Conservation (phyloP, 2,888 invertebrate species). For the Opisthograptis luteolata region DNA sequence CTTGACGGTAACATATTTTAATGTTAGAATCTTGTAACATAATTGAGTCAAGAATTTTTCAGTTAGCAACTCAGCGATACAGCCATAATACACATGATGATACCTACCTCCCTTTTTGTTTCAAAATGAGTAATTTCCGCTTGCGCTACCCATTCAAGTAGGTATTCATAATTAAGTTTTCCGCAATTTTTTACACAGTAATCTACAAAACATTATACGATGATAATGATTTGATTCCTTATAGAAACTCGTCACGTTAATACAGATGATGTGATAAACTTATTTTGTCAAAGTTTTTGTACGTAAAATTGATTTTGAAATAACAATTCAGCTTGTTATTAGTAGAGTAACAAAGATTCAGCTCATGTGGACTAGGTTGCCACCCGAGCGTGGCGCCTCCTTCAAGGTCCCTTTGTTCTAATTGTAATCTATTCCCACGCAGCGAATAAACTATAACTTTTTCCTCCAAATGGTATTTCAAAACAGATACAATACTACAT, state of each 20-base stretch:
- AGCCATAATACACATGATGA: constrained; percentile 17
- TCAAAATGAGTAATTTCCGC: constrained; percentile 33
- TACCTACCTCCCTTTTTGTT: constrained; percentile 22
- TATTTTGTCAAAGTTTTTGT: too few relatives aligned
- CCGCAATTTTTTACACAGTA: constrained; percentile 31
- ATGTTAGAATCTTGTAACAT: constrained; percentile 6
- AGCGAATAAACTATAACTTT: constrained; percentile 66
- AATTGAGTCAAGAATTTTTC: constrained; percentile 25
- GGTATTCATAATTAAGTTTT: constrained; percentile 31
- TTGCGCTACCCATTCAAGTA: constrained; percentile 23
- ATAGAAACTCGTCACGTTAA: too few relatives aligned
- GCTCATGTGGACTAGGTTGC: constrained; percentile 43
- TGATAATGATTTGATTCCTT: constrained; percentile 35
- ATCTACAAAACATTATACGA: constrained; percentile 30
- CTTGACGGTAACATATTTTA: constrained; percentile 10
- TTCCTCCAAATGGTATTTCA: constrained; percentile 45
- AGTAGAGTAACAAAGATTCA: constrained; percentile 8
- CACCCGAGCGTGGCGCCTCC: constrained; percentile 59
- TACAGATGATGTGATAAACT: too few relatives aligned
- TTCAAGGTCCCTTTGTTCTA: constrained; percentile 74
- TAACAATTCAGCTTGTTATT: background rate
- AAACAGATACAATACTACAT: constrained; percentile 52
- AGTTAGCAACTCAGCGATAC: constrained; percentile 14
- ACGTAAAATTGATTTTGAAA: background rate
- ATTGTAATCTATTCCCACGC: constrained; percentile 74